phyloP scores from a whole-genome alignment of 2,797 vertebrate species.

The Kryptopterus vitreolus region DNA sequence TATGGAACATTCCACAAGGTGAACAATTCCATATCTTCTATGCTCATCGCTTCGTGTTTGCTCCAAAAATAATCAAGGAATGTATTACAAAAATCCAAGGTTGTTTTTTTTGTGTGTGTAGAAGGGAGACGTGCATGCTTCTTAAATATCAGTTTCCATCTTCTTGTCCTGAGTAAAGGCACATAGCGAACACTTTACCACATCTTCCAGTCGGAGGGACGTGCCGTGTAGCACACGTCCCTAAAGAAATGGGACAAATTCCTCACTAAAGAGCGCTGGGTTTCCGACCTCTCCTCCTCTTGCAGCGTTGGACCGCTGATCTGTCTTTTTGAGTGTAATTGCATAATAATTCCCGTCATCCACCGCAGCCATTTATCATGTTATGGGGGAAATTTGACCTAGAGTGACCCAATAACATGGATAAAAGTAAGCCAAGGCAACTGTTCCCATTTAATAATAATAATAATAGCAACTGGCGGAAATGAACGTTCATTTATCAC shows the following conservation, averaged over 20 bases:
- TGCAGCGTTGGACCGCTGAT: slow-evolving; percentile 18
- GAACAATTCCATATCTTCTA: slow-evolving; percentile 12
- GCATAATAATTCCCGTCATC: slow-evolving; percentile 35
- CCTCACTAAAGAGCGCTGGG: slow-evolving; percentile 42
- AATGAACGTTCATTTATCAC: neutral
- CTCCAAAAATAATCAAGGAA: slow-evolving; percentile 17
- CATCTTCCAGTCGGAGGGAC: slow-evolving; percentile 36
- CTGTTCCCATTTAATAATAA: neutral
- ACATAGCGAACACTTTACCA: slow-evolving; percentile 22
- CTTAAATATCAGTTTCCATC: slow-evolving; percentile 16
- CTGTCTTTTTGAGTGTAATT: slow-evolving; percentile 43
- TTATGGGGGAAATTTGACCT: slow-evolving; percentile 15
- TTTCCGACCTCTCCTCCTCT: slow-evolving; percentile 43
- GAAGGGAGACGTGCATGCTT: slow-evolving; percentile 5
- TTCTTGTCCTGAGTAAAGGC: slow-evolving; percentile 17
- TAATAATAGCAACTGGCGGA: neutral
- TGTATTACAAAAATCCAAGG: neutral
- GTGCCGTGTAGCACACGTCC: slow-evolving; percentile 32
- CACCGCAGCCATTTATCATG: slow-evolving; percentile 15
- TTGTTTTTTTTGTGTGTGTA: neutral
- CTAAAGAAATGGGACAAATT: slow-evolving; percentile 43
- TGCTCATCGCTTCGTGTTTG: slow-evolving; percentile 7
- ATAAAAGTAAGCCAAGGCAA: neutral
- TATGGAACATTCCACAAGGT: neutral
- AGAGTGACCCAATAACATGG: neutral